Evolutionary conservation across 2,113 vertebrate genomes (phyloP).

Genomic region (Apistogramma diplotaenia): DNA sequence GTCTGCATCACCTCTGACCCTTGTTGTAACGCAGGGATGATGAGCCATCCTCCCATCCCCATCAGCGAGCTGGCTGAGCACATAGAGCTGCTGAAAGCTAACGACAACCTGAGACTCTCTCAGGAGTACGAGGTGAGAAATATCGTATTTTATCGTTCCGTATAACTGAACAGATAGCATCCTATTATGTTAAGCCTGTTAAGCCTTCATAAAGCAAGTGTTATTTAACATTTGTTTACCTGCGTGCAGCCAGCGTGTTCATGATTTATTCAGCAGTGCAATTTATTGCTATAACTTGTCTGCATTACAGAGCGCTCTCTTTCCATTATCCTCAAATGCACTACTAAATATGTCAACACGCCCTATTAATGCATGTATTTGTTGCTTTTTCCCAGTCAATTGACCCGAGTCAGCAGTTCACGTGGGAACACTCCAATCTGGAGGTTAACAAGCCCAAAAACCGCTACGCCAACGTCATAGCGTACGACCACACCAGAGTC

Average conservation of each 20-base stretch:
- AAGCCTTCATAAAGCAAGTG: slow-evolving; percentile 42
- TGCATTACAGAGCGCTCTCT: slow-evolving; percentile 24
- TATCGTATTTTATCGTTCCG: background rate
- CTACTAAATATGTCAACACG: background rate
- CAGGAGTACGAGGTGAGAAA: slow-evolving; percentile 95
- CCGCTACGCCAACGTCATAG: slow-evolving; percentile 95
- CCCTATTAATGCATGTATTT: slow-evolving; percentile 13
- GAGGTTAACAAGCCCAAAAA: slow-evolving; percentile 98
- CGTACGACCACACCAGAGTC: slow-evolving; percentile 94
- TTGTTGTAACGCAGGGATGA: slow-evolving; percentile 77
- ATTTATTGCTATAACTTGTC: slow-evolving; percentile 46
- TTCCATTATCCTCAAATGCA: slow-evolving; percentile 48
- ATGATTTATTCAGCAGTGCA: slow-evolving; percentile 62
- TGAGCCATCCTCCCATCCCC: slow-evolving; percentile 94
- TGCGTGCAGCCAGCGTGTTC: slow-evolving; percentile 22
- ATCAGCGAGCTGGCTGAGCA: slow-evolving; percentile 93
- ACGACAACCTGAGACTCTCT: slow-evolving; percentile 96
- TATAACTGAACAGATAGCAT: slow-evolving; percentile 1
- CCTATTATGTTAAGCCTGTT: slow-evolving; percentile 34
- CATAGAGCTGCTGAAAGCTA: slow-evolving; percentile 94
- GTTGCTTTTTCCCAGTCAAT: slow-evolving; percentile 81
- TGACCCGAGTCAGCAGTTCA: slow-evolving; percentile 96
- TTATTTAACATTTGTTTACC: slow-evolving; percentile 50
- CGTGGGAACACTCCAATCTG: slow-evolving; percentile 97
- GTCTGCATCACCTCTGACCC: slow-evolving; percentile 16